Evolutionary conservation across 1,140 invertebrate genomes (phyloP), one percentile per base, ranked within the genome.

Genomic region (Mesaphorura yosii): DNA sequence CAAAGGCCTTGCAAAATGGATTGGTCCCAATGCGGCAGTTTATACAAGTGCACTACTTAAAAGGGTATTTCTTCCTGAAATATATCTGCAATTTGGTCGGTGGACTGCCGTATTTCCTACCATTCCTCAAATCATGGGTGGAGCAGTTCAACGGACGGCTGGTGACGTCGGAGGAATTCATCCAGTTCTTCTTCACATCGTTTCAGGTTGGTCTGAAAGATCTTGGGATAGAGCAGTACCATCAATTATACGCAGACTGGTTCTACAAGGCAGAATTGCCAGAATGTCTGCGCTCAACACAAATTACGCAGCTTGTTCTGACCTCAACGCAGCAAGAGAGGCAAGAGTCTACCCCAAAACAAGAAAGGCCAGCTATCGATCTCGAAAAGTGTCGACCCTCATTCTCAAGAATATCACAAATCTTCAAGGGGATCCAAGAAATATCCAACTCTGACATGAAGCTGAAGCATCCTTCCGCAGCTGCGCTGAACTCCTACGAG

Each of bases 31-130:
- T 69, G 15, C 74, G 73, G 59, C 59, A 62, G 37, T 72, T 73
- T 48, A 66, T 68, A 34, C 72, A 75, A 58, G 69, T 74, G 28
- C 73, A 74, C 60, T 70, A 70, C 46, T 55, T 70, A 12, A 70
- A 70, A 52, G 73, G 73, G 25, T 73, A 70, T 57, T 73, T 74
- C 50, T 64, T 73, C 2, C 60, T 74, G 3, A 53, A 64, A 37
- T 59, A 66, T 51, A 40, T 73, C 28, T 62, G 64, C 28, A 23
- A 59, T 6, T 39, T 64, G n/a, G 64, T 69, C 41, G 69, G 68
- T 4, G 29, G 56, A n/a, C 28, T 56, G n/a, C 34, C 61, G 17
- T n/a, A 50, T 12, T 71, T 73, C 61, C 37, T 66, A 15, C 3
- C 41, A 2, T 65, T 69, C 38, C 50, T 73, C n/a, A 66, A 60